These are phyloP conservation scores for Pseudopleuronectes americanus DNA, from an alignment of 2,797 vertebrate species.

Conservation along the genomic window DNA sequence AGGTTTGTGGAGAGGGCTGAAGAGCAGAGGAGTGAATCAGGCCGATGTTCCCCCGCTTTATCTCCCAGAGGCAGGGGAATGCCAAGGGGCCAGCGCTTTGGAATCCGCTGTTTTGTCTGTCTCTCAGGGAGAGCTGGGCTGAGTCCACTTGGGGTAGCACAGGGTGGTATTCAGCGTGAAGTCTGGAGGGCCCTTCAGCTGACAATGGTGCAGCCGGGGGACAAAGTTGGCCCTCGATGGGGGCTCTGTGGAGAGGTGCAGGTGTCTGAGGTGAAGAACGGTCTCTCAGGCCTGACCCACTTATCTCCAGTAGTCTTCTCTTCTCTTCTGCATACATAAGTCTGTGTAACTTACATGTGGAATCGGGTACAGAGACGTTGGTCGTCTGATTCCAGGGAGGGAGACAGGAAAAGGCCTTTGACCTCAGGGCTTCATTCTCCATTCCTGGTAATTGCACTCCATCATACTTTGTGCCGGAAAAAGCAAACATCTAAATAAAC, in stretches of 20 bases:
- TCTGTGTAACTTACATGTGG: slow-evolving; percentile 38
- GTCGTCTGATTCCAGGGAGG: slow-evolving; percentile 65
- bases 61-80: slow-evolving; percentile 87
- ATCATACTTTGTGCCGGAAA: slow-evolving; percentile 79
- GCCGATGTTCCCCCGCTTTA: slow-evolving; percentile 75
- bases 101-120: slow-evolving; percentile 86
- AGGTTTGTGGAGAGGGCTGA: slow-evolving; percentile 63
- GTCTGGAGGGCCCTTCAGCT: slow-evolving; percentile 83
- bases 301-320: slow-evolving; percentile 61
- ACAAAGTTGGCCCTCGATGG: slow-evolving; percentile 90
- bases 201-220: slow-evolving; percentile 86
- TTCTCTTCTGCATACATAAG: neutral
- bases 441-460: slow-evolving; percentile 78
- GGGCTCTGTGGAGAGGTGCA: slow-evolving; percentile 84
- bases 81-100: slow-evolving; percentile 85
- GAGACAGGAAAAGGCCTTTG: slow-evolving; percentile 83
- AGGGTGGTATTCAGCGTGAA: slow-evolving; percentile 80
- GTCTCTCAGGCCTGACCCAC: slow-evolving; percentile 71
- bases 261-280: slow-evolving; percentile 82
- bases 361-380: slow-evolving; percentile 35
- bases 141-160: slow-evolving; percentile 85
- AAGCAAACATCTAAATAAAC: slow-evolving; percentile 84
- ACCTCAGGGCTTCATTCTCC: slow-evolving; percentile 71
- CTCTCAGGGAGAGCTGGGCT: slow-evolving; percentile 83
- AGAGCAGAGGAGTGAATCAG: slow-evolving; percentile 81